Evolutionary conservation across 1,140 invertebrate species (phyloP), one percentile per base, ranked within the genome.

Genomic region (Neodiprion fabricii): DNA sequence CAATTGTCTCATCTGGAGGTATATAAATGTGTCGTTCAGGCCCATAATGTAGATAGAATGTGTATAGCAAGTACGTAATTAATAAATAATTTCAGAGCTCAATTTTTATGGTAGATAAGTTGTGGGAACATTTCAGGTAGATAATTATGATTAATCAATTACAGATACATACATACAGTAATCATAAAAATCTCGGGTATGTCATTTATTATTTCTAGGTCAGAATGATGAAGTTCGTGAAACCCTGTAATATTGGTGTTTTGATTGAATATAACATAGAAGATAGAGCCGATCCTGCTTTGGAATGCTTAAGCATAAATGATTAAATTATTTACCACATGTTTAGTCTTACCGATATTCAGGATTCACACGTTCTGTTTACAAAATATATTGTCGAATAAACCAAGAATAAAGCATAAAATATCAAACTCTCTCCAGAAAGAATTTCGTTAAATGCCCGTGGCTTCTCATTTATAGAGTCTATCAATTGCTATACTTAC

Each of bases 391-490:
- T 12, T 11, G n/a, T 61, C 53, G 53, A 11, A n/a, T 61, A 3
- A 2, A 61, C 11, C n/a, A 61, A 61, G 11, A 61, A 61, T 61
- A 61, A 61, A 61, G n/a, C n/a, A 11, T 3, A 8, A 12, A 61
- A 61, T 11, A 4, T 12, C n/a, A 12, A 61, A 11, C 11, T 61
- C 11, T 8, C n/a, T 61, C 11, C 53, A 61, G 53, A 11, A 61
- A 61, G 28, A 40, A 40, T 40, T 40, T 5, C 53, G 53, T 61
- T 61, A 79, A 79, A 79, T 79, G 76, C 76, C 70, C 75, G 72
- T 74, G 73, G 67, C 75, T 76, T 72, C 53, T 79, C 72, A 70
- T 72, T 53, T 76, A 73, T 78, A 73, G 73, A 77, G 76, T 79
- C 75, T 79, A 78, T 69, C 73, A 72, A 79, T 70, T 65, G 50